Evolutionary conservation across 1,140 invertebrate genomes (phyloP).

Genomic region (Amphibalanus amphitrite): DNA sequence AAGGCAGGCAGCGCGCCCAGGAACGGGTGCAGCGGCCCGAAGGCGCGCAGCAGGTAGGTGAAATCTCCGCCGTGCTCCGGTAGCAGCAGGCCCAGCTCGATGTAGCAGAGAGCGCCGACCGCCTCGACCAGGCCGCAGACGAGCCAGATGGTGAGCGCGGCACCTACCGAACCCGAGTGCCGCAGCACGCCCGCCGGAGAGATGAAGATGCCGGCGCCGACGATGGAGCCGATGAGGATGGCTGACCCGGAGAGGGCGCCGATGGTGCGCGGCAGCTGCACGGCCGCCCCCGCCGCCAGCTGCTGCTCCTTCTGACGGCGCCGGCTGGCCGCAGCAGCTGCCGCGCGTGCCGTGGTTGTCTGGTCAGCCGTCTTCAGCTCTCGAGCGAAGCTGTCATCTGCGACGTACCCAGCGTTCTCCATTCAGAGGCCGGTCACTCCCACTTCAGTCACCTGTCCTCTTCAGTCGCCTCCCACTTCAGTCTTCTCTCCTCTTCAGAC

Average conservation of each 20-base stretch:
- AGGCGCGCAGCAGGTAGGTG: conserved; percentile 67
- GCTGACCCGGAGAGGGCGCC: conserved; percentile 40
- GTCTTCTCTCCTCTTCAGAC: too few relatives aligned
- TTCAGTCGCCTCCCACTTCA: too few relatives aligned
- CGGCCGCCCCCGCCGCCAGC: too few relatives aligned
- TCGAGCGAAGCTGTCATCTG: too few relatives aligned
- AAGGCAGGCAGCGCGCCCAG: conserved; percentile 76
- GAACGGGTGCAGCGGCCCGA: conserved; percentile 75
- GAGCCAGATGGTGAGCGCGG: conserved; percentile 24
- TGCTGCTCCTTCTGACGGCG: too few relatives aligned
- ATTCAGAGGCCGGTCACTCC: too few relatives aligned
- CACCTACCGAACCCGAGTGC: conserved; percentile 22
- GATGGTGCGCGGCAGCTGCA: too few relatives aligned
- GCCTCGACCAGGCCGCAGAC: conserved; percentile 41
- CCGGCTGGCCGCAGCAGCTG: too few relatives aligned
- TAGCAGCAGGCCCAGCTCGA: conserved; percentile 66
- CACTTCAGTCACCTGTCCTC: too few relatives aligned
- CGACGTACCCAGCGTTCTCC: too few relatives aligned
- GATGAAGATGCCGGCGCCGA: conserved; percentile 68
- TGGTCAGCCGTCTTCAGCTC: too few relatives aligned
- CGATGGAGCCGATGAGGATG: conserved; percentile 55
- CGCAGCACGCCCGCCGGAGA: conserved; percentile 37
- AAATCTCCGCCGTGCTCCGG: conserved; percentile 66
- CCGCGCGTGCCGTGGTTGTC: too few relatives aligned
- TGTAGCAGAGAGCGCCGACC: conserved; percentile 53